These are phyloP conservation scores for Ptychoptera albimana DNA, from an alignment of 2,888 invertebrate species.

Conservation along the genomic window DNA sequence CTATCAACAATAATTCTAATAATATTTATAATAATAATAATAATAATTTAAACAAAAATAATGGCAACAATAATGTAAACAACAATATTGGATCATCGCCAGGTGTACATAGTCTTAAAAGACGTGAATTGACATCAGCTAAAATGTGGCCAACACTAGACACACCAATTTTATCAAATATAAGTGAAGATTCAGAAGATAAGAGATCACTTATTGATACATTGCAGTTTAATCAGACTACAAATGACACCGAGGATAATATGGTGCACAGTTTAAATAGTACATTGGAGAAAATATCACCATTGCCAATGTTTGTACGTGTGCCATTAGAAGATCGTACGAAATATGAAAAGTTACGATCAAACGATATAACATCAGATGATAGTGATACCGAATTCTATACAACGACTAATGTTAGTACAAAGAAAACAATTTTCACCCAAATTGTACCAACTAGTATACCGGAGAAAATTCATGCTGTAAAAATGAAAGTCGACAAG, in stretches of 20 bases:
- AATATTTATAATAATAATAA: background rate
- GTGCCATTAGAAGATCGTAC: conserved; percentile 53
- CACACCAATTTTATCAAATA: background rate
- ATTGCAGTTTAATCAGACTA: conserved; percentile 6
- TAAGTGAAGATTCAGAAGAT: conserved; percentile 19
- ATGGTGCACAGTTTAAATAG: too few relatives aligned
- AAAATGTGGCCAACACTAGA: background rate
- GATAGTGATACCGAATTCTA: conserved; percentile 34
- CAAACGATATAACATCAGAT: conserved; percentile 41
- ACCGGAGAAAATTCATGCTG: conserved; percentile 37
- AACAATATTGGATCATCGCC: background rate
- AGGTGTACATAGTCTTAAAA: background rate
- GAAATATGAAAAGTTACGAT: conserved; percentile 59
- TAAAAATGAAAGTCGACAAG: conserved; percentile 36
- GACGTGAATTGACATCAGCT: conserved; percentile 20
- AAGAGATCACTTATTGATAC: conserved; percentile 24
- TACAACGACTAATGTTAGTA: conserved; percentile 21
- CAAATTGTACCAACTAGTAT: conserved; percentile 34
- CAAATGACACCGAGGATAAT: too few relatives aligned
- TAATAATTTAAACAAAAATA: too few relatives aligned
- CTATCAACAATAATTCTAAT: background rate
- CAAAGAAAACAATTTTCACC: conserved; percentile 26
- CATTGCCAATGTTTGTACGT: conserved; percentile 22
- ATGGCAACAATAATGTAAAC: too few relatives aligned
- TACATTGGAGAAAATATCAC: background rate